Evolutionary conservation across 2,113 vertebrate species (phyloP).

Genomic region (rabbit (Oryctolagus cuniculus)): mOryCun1.1 NC_091447.1:50938001-50938500

Average conservation of each 20-base stretch:
- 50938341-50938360: slow-evolving; percentile 1
- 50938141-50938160: slow-evolving; percentile 14
- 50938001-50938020: not conserved
- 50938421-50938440: not conserved
- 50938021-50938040: not conserved
- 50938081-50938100: not conserved
- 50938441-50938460: not conserved
- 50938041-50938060: not conserved
- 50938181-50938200: not conserved
- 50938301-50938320: not conserved
- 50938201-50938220: not conserved
- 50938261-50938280: not conserved
- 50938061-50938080: not conserved
- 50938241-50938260: not conserved
- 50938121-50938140: slow-evolving; percentile 9
- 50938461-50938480: not conserved
- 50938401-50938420: not conserved
- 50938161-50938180: not conserved
- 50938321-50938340: slow-evolving; percentile 5
- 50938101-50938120: not conserved
- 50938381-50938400: not conserved
- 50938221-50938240: too few species aligned
- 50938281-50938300: slow-evolving; percentile 10
- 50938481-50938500: not conserved
- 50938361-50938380: not conserved